Evolutionary conservation across 2,113 vertebrate species (phyloP).

Genomic region (Hippocampus barbouri): DNA sequence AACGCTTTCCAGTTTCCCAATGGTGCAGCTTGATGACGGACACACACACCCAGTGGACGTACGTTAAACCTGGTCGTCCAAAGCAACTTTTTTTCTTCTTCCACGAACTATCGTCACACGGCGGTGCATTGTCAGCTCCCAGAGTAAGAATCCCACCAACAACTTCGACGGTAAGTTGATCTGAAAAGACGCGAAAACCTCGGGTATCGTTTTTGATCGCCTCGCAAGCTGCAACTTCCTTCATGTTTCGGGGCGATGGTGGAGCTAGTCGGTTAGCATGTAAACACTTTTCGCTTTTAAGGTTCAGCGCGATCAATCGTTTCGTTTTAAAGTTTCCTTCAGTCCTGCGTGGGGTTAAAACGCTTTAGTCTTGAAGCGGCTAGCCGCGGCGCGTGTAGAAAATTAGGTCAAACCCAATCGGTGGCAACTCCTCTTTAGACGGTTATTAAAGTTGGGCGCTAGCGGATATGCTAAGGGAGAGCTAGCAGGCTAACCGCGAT

Average conservation of each 20-base stretch:
- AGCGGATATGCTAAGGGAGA: constrained; percentile 20
- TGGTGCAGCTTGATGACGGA: not conserved
- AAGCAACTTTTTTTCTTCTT: not conserved
- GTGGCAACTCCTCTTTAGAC: constrained; percentile 14
- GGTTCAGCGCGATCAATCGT: not conserved
- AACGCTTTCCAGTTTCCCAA: not conserved
- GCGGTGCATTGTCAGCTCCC: not conserved
- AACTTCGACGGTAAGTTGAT: not conserved
- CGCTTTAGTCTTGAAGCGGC: too few relatives aligned
- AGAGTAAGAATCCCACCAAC: not conserved
- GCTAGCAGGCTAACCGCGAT: constrained; percentile 24
- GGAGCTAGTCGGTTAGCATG: constrained; percentile 2
- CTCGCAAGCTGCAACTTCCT: not conserved
- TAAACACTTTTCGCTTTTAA: not conserved
- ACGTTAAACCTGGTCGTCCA: not conserved
- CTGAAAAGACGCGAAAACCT: not conserved
- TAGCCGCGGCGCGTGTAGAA: not conserved
- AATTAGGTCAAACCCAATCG: not conserved
- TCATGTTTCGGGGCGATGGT: not conserved
- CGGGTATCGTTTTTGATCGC: not conserved
- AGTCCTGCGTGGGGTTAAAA: not conserved
- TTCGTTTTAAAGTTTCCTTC: not conserved
- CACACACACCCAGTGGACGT: not conserved
- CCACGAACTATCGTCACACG: not conserved
- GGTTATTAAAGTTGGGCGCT: constrained; percentile 48